A percentile compares a stretch with the other conserved stretches of the same genome.
Evolutionary conservation across 2,113 vertebrate species (phyloP).

Genomic region (Brevimyrus niger): DNA sequence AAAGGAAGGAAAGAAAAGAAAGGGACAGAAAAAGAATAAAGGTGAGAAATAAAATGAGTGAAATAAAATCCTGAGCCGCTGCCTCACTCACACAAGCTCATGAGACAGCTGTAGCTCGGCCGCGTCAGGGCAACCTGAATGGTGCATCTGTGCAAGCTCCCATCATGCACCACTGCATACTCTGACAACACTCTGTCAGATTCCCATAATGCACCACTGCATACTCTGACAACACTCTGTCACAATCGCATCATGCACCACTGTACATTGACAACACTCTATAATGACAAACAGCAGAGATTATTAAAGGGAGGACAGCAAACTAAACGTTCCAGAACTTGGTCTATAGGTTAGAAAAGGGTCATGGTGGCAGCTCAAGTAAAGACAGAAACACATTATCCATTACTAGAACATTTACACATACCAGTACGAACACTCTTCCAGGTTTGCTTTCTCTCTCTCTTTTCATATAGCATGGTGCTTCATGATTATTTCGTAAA

Average conservation of each 20-base stretch:
- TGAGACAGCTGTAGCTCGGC: neutral
- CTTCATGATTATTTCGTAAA: neutral
- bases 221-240: neutral
- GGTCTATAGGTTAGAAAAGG: neutral
- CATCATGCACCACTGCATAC: neutral
- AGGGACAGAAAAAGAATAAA: neutral
- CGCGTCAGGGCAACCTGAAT: neutral
- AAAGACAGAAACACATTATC: neutral
- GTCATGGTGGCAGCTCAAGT: neutral
- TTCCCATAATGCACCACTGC: neutral
- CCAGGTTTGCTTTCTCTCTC: neutral
- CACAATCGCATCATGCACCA: neutral
- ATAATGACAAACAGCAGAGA: neutral
- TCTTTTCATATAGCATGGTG: neutral
- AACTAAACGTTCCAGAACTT: neutral
- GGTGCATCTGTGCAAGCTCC: neutral
- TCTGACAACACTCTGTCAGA: neutral
- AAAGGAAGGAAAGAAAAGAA: neutral
- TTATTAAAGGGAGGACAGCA: neutral
- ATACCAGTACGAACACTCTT: neutral
- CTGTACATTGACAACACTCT: neutral
- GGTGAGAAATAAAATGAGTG: neutral
- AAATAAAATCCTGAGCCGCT: neutral
- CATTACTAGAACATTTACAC: neutral
- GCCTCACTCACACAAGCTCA: neutral